Conservation (phyloP, 2,113 vertebrate species). For the Notechis scutatus region DNA sequence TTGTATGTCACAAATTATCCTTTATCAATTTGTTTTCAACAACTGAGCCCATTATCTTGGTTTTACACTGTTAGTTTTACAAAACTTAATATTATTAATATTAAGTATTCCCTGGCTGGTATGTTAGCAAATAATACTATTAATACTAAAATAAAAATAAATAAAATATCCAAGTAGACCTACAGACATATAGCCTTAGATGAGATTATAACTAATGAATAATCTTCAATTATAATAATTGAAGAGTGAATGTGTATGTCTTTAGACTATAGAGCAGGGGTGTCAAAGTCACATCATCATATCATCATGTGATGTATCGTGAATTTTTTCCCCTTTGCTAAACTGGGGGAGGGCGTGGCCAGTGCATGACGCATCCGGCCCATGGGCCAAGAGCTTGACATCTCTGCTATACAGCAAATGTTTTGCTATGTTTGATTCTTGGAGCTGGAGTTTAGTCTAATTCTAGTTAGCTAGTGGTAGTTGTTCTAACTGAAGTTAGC, state of each 20-base stretch:
- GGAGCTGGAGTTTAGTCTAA: neutral
- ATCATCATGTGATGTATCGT: too few species aligned
- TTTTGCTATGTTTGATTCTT: neutral
- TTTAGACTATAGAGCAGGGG: neutral
- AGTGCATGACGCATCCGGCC: too few species aligned
- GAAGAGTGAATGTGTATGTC: neutral
- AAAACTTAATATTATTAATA: neutral
- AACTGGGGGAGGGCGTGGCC: too few species aligned
- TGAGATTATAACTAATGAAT: neutral
- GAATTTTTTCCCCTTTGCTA: too few species aligned
- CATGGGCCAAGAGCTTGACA: too few species aligned
- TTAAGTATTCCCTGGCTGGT: neutral
- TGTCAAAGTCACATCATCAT: too few species aligned
- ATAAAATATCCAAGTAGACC: neutral
- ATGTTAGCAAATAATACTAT: neutral
- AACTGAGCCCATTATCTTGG: neutral
- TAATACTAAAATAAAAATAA: neutral
- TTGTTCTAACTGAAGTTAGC: neutral
- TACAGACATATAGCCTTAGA: neutral
- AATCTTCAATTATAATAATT: neutral
- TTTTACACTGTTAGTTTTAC: neutral
- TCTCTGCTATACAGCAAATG: neutral
- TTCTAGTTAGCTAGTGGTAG: neutral
- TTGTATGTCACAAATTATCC: neutral
- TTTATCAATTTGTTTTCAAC: neutral